These are phyloP conservation scores for Pollenia labialis DNA, from an alignment of 2,888 invertebrate species.

Conservation along the genomic window DNA sequence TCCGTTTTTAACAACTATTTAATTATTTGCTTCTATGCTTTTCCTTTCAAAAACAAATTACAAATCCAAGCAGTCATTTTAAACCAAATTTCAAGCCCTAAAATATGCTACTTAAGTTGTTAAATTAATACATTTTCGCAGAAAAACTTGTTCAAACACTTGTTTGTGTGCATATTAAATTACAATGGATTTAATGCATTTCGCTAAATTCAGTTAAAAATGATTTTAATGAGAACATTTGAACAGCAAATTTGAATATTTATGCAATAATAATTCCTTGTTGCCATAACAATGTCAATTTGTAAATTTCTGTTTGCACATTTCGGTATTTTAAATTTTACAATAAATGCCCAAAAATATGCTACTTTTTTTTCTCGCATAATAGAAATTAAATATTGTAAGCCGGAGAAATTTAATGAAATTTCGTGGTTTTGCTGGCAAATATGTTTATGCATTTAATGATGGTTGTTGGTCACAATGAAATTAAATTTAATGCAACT, in stretches of 20 bases:
- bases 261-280: constrained; percentile 8
- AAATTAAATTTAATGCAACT: background rate
- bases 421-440: background rate
- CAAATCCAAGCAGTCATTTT: background rate
- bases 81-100: background rate
- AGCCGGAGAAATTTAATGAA: background rate
- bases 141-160: too few relatives aligned
- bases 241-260: background rate
- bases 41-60: background rate
- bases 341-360: constrained; percentile 6
- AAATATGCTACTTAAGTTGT: constrained; percentile 33
- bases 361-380: background rate
- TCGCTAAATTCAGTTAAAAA: constrained; percentile 42
- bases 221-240: constrained; percentile 2
- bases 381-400: background rate
- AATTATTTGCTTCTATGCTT: background rate
- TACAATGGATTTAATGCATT: constrained; percentile 37
- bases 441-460: background rate
- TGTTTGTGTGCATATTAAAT: background rate
- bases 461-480: constrained; percentile 6
- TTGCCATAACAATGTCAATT: constrained; percentile 8
- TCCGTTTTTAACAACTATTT: too few relatives aligned
- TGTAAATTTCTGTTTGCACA: background rate
- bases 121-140: background rate
- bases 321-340: constrained; percentile 17